Conservation (phyloP, 2,113 vertebrate species). For the Aegithalos caudatus region DNA sequence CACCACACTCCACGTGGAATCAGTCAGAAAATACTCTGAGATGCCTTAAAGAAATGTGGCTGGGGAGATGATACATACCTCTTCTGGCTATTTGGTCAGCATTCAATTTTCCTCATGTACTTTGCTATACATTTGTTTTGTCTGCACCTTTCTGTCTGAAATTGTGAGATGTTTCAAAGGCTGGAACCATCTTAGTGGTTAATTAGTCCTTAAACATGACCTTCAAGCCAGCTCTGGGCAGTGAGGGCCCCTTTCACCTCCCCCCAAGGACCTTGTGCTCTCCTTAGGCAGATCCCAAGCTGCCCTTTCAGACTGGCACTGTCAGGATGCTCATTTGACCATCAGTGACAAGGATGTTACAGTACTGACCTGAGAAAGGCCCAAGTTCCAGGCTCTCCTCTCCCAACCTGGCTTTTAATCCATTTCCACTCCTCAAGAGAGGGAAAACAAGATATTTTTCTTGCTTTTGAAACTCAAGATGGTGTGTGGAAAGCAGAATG, state of each 20-base stretch:
- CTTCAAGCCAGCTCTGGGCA: not conserved
- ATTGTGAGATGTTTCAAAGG: not conserved
- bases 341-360: accelerated
- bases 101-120: not conserved
- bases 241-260: not conserved
- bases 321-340: not conserved
- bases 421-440: not conserved
- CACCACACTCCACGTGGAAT: not conserved
- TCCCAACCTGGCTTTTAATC: not conserved
- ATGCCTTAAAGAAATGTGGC: not conserved
- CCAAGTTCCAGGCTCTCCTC: not conserved
- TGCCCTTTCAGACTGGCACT: not conserved
- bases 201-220: not conserved
- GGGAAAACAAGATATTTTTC: not conserved
- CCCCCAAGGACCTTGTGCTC: not conserved
- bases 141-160: not conserved
- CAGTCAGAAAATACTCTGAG: not conserved
- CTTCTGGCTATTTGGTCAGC: not conserved
- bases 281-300: not conserved
- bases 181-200: not conserved
- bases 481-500: not conserved
- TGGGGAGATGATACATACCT: not conserved
- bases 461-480: not conserved
- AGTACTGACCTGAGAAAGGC: not conserved
- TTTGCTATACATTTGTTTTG: not conserved